Conservation (phyloP, 2,113 vertebrate genomes). For the Grallaria varia region DNA sequence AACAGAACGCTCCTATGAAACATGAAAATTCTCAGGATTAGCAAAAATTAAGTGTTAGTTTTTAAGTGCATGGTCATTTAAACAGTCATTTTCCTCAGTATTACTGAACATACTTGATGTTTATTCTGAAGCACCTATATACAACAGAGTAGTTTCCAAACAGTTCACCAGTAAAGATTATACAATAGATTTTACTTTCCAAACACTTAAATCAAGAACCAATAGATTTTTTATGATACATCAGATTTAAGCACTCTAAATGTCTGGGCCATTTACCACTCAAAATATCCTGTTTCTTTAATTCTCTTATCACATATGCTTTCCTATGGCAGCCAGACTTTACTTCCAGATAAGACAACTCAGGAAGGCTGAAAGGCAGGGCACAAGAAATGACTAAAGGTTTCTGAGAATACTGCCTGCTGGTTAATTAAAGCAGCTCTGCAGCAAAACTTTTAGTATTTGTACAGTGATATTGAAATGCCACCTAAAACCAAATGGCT, state of each 20-base stretch:
- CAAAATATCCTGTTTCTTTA: not conserved
- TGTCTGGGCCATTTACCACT: not conserved
- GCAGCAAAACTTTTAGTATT: not conserved
- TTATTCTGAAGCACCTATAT: not conserved
- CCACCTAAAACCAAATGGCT: not conserved
- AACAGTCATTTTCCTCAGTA: not conserved
- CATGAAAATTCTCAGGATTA: not conserved
- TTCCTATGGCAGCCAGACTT: not conserved
- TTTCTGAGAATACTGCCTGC: not conserved
- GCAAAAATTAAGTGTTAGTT: not conserved
- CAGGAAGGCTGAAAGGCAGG: accelerated
- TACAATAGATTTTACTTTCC: not conserved
- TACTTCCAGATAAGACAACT: not conserved
- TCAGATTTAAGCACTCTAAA: not conserved
- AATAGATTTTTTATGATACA: not conserved
- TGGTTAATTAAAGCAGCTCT: not conserved
- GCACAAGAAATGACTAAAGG: not conserved
- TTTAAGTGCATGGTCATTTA: not conserved
- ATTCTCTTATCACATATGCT: not conserved
- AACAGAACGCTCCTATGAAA: not conserved
- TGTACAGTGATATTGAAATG: not conserved
- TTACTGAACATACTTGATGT: not conserved
- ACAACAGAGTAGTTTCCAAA: not conserved
- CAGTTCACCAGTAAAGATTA: not conserved
- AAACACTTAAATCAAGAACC: not conserved